phyloP scores from a whole-genome alignment of 1,140 invertebrate species.

The Mizuhopecten yessoensis region DNA sequence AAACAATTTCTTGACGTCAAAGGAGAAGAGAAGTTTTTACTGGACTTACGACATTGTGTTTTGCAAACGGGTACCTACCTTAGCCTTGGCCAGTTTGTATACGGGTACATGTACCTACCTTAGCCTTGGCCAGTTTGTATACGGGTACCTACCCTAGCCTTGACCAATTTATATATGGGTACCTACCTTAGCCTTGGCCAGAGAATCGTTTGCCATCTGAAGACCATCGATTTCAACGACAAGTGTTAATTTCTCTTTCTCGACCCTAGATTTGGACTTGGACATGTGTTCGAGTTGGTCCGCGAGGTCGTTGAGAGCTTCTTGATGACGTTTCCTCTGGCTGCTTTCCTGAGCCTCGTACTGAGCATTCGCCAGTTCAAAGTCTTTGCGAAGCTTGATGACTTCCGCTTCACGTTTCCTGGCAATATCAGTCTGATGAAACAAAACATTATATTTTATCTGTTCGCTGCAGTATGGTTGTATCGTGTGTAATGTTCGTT shows the following conservation, averaged over 20 bases:
- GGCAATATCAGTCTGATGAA: constrained; percentile 77
- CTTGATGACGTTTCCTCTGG: constrained; percentile 81
- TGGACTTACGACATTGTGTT: too few relatives aligned
- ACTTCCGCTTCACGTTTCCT: constrained; percentile 82
- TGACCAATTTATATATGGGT: too few relatives aligned
- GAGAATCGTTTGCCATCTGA: constrained; percentile 78
- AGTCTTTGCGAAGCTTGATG: constrained; percentile 81
- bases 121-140: too few relatives aligned
- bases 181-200: constrained; percentile 80
- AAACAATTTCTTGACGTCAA: too few relatives aligned
- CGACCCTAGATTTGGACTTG: constrained; percentile 80
- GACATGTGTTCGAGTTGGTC: constrained; percentile 82
- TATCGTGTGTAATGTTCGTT: too few relatives aligned
- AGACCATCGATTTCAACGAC: constrained; percentile 82
- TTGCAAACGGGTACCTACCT: too few relatives aligned
- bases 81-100: too few relatives aligned
- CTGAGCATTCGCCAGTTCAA: constrained; percentile 79
- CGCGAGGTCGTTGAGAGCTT: constrained; percentile 81
- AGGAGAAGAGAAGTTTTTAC: too few relatives aligned
- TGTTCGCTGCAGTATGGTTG: too few relatives aligned
- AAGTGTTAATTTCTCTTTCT: constrained; percentile 82
- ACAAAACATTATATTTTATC: not conserved
- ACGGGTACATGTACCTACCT: too few relatives aligned
- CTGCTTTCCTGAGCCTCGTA: constrained; percentile 79
- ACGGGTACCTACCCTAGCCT: too few relatives aligned